phyloP scores from a whole-genome alignment of 2,888 invertebrate species.

The Hesperia comma region DNA sequence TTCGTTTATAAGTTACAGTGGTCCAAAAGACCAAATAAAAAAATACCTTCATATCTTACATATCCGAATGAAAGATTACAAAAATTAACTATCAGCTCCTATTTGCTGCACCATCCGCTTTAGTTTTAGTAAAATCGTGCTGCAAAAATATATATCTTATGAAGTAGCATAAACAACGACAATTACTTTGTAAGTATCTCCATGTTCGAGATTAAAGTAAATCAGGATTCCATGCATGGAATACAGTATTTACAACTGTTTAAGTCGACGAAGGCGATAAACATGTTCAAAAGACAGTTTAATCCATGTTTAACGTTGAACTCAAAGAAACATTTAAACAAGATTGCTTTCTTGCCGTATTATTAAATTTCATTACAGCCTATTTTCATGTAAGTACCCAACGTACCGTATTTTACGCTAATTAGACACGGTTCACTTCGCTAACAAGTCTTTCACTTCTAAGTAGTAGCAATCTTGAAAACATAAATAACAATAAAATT shows the following conservation, averaged over 20 bases:
- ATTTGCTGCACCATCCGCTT: too few relatives aligned
- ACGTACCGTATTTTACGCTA: conserved; percentile 59
- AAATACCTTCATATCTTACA: too few relatives aligned
- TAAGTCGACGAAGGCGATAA: conserved; percentile 12
- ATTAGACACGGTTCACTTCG: conserved; percentile 48
- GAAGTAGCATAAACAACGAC: not conserved
- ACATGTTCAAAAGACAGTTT: conserved; percentile 13
- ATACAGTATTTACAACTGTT: not conserved
- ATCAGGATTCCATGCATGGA: not conserved
- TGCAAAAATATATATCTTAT: not conserved
- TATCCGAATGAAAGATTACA: too few relatives aligned
- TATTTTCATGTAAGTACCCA: conserved; percentile 55
- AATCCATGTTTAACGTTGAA: conserved; percentile 28
- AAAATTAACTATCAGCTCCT: too few relatives aligned
- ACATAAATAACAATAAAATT: conserved; percentile 41
- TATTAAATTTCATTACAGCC: conserved; percentile 47
- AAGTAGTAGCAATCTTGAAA: conserved; percentile 32
- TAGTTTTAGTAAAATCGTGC: too few relatives aligned
- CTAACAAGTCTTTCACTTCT: conserved; percentile 26
- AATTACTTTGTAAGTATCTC: not conserved
- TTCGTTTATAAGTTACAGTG: too few relatives aligned
- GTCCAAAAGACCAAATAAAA: too few relatives aligned
- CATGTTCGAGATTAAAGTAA: not conserved
- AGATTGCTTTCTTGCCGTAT: conserved; percentile 36
- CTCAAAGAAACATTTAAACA: conserved; percentile 36